These are phyloP conservation scores for Philaethria dido DNA, from an alignment of 2,888 invertebrate species.

Conservation along the genomic window DNA sequence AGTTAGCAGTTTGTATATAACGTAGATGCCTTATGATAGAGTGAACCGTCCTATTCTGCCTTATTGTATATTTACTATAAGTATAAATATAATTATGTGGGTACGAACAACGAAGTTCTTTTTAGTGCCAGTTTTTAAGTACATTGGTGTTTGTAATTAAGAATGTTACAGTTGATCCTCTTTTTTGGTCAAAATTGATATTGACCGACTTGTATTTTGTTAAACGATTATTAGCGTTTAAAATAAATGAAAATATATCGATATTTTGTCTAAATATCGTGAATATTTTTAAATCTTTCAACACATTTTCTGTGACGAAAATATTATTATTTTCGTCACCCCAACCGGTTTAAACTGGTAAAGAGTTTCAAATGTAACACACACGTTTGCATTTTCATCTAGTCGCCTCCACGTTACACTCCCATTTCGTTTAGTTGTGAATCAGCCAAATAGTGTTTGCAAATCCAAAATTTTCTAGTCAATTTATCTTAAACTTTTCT, in stretches of 20 bases:
- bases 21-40: constrained; percentile 71
- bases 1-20: constrained; percentile 25
- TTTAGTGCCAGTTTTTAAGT: constrained; percentile 69
- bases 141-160: constrained; percentile 40
- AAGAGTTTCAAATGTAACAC: constrained; percentile 15
- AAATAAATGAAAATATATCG: neutral
- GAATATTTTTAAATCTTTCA: neutral
- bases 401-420: constrained; percentile 56
- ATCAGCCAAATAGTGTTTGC: constrained; percentile 67
- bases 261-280: constrained; percentile 3
- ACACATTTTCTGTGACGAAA: neutral
- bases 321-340: neutral
- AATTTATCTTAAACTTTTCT: constrained; percentile 60
- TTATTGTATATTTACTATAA: constrained; percentile 53
- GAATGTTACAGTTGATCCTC: constrained; percentile 2
- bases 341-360: neutral
- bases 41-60: constrained; percentile 76
- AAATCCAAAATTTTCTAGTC: constrained; percentile 82
- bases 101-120: constrained; percentile 69
- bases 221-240: neutral
- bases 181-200: neutral
- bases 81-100: constrained; percentile 57
- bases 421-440: constrained; percentile 57
- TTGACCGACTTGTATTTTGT: neutral
- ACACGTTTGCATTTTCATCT: constrained; percentile 64